Evolutionary conservation across 2,797 vertebrate species (phyloP).

Genomic region (Toxotes lorentzi): DNA sequence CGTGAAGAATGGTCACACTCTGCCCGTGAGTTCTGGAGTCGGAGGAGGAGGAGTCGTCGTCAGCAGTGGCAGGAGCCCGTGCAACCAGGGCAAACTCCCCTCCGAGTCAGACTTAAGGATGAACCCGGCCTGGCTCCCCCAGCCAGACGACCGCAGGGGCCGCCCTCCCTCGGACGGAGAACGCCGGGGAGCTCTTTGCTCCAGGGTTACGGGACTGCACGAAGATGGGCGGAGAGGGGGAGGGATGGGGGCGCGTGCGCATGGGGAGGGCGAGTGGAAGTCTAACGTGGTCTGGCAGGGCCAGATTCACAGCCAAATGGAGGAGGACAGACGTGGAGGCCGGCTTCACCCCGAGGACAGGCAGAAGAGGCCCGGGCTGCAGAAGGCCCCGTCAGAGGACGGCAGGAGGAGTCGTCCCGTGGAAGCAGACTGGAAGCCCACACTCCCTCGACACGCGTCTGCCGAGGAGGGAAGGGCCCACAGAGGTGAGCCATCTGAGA

Average conservation of each 20-base stretch:
- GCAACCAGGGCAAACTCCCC: conserved; percentile 73
- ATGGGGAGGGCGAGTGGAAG: conserved; percentile 86
- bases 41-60: conserved; percentile 59
- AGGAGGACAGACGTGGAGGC: conserved; percentile 77
- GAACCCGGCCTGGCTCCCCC: conserved; percentile 81
- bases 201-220: conserved; percentile 76
- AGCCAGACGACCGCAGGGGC: conserved; percentile 75
- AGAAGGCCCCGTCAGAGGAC: conserved; percentile 87
- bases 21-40: conserved; percentile 82
- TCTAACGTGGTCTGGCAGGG: conserved; percentile 82
- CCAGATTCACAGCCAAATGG: conserved; percentile 72
- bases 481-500: conserved; percentile 78
- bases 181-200: conserved; percentile 68
- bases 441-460: conserved; percentile 84
- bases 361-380: conserved; percentile 81
- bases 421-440: conserved; percentile 85
- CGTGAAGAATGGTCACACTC: conserved; percentile 94
- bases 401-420: conserved; percentile 78
- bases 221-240: conserved; percentile 86
- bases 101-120: conserved; percentile 81
- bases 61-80: conserved; percentile 68
- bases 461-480: conserved; percentile 84
- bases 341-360: conserved; percentile 77
- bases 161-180: conserved; percentile 85
- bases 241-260: conserved; percentile 77